Conservation (phyloP, 1,140 invertebrate genomes). For the Magallana ariakensis region DNA sequence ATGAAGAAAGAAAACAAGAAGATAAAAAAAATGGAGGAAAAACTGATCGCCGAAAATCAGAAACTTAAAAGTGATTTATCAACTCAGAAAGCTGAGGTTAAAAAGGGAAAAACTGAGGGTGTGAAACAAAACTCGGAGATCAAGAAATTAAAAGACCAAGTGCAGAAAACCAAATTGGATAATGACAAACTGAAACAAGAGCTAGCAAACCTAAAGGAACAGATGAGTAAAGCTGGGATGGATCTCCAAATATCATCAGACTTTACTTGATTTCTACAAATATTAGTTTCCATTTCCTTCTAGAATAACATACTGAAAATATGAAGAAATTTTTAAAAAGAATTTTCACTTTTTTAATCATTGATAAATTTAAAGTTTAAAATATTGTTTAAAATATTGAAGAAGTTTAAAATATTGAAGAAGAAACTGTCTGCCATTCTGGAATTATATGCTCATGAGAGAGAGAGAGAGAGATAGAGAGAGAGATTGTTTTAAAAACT, state of each 20-base stretch:
- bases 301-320: too few species aligned
- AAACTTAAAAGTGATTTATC: slow-evolving; percentile 51
- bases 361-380: too few species aligned
- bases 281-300: too few species aligned
- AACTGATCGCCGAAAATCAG: slow-evolving; percentile 50
- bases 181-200: slow-evolving; percentile 53
- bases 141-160: slow-evolving; percentile 54
- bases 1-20: slow-evolving; percentile 55
- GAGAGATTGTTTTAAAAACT: too few species aligned
- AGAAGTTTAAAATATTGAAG: too few species aligned
- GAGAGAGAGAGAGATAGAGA: too few species aligned
- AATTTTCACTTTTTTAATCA: too few species aligned
- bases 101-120: slow-evolving; percentile 46
- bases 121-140: slow-evolving; percentile 31
- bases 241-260: slow-evolving; percentile 57
- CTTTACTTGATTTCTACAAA: slow-evolving; percentile 14
- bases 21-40: slow-evolving; percentile 55
- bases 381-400: too few species aligned
- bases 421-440: too few species aligned
- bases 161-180: slow-evolving; percentile 52
- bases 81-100: slow-evolving; percentile 44
- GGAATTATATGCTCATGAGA: too few species aligned
- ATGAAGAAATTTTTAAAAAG: too few species aligned
- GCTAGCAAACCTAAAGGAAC: slow-evolving; percentile 45
- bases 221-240: slow-evolving; percentile 51